Base-by-base conservation (phyloP, 2,888 invertebrate genomes). In the Loripinus fragilis region DNA sequence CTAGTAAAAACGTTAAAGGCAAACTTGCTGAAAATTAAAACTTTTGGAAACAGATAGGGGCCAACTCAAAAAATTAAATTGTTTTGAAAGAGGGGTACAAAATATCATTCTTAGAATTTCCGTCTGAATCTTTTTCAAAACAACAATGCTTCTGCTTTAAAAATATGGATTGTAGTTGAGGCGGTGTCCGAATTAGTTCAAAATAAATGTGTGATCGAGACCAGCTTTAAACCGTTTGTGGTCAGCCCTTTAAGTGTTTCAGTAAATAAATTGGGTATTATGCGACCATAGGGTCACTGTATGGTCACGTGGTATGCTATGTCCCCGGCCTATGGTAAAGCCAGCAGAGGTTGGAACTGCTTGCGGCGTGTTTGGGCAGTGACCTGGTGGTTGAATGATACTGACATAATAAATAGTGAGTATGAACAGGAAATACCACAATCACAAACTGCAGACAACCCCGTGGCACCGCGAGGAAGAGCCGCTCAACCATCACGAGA, bases 201-300 rank as follows among this genome's bases (percentile, higher is more conserved):
- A 15, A 17, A 10, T n/a, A 20, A n/a, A 30, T 15, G 70, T 3
- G 38, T 23, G 23, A 15, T 71, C 25, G 38, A 71, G 41, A 28
- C 38, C 7, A 35, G 55, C 0, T 71, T 71, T 38, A n/a, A 71
- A 23, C 55, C 70, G 0, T 38, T 23, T 15, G 70, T 71, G n/a
- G 70, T 71, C 12, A 71, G 41, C n/a, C 55, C 70, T 25, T 28
- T 71, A 3, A 55, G 38, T 23, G 55, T 55, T 52, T 71, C 70
- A 12, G 38, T 25, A 3, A 55, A 38, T 71, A 25, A 55, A 2
- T 55, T 8, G 70, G 70, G 0, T 55, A 72, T 72, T 42, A 12
- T n/a, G n/a, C n/a, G n/a, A n/a, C n/a, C n/a, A n/a, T n/a, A n/a
- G n/a, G n/a, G n/a, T n/a, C n/a, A n/a, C n/a, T n/a, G n/a, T n/a